phyloP scores from a whole-genome alignment of 2,113 vertebrate species.

The Reinhardtius hippoglossoides region DNA sequence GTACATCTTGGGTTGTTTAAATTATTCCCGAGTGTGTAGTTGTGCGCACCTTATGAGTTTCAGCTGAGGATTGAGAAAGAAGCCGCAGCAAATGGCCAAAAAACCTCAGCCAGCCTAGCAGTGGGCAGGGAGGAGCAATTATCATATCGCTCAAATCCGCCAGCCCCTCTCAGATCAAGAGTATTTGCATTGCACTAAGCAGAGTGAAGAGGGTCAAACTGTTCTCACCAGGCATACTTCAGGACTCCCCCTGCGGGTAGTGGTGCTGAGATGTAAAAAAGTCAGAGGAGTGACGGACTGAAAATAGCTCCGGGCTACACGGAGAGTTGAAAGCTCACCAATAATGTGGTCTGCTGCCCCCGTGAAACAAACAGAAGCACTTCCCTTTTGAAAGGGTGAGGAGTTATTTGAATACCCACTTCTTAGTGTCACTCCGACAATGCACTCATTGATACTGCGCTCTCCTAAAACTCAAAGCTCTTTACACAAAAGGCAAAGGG shows the following conservation, averaged over 20 bases:
- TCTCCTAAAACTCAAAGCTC: constrained; percentile 67
- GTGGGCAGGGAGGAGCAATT: constrained; percentile 46
- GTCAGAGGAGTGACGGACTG: constrained; percentile 35
- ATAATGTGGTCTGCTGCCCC: constrained; percentile 40
- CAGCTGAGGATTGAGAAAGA: constrained; percentile 3
- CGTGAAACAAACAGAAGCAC: constrained; percentile 52
- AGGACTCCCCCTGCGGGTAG: constrained; percentile 55
- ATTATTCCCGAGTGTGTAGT: constrained; percentile 26
- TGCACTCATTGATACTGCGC: constrained; percentile 68
- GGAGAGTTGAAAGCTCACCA: constrained; percentile 55
- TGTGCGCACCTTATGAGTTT: constrained; percentile 19
- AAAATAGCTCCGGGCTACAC: constrained; percentile 54
- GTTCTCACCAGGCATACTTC: constrained; percentile 62
- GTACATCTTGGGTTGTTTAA: constrained; percentile 24
- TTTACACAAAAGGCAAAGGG: constrained; percentile 61
- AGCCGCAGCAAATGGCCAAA: constrained; percentile 26
- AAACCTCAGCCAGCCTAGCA: constrained; percentile 1
- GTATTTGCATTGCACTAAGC: constrained; percentile 66
- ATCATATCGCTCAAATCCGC: constrained; percentile 62
- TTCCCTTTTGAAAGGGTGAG: constrained; percentile 45
- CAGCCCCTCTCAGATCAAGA: constrained; percentile 59
- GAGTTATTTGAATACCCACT: constrained; percentile 61
- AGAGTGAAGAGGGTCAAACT: constrained; percentile 75
- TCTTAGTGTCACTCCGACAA: constrained; percentile 72
- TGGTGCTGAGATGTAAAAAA: constrained; percentile 55